Evolutionary conservation across 1,140 invertebrate species (phyloP).

Genomic region (Dermatophagoides farinae): DNA sequence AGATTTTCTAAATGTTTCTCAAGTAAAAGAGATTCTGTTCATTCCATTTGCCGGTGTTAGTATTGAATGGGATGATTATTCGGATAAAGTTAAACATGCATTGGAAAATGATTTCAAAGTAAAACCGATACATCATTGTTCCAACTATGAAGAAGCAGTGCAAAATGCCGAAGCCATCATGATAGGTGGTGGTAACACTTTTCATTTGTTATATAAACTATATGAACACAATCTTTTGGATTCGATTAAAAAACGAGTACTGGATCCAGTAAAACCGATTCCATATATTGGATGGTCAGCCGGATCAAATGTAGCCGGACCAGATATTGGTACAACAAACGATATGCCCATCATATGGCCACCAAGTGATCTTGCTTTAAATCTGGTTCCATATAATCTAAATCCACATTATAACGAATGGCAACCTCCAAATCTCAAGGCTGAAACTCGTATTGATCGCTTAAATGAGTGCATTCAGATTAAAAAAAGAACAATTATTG

Average conservation of each 20-base stretch:
- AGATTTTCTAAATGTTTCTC: constrained; percentile 13
- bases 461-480: constrained; percentile 10
- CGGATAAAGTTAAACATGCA: constrained; percentile 28
- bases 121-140: constrained; percentile 38
- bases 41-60: constrained; percentile 44
- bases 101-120: constrained; percentile 28
- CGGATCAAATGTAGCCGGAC: constrained; percentile 57
- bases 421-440: constrained; percentile 2
- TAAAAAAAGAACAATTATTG: constrained; percentile 9
- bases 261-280: constrained; percentile 31
- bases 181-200: constrained; percentile 54
- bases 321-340: constrained; percentile 56
- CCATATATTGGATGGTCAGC: constrained; percentile 60
- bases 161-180: constrained; percentile 44
- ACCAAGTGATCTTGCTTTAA: constrained; percentile 45
- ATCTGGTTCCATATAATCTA: constrained; percentile 58
- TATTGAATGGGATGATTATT: constrained; percentile 42
- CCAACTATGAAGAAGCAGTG: constrained; percentile 34
- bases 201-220: constrained; percentile 43
- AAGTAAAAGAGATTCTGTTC: constrained; percentile 44
- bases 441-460: constrained; percentile 7
- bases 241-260: constrained; percentile 37
- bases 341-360: constrained; percentile 65
- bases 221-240: constrained; percentile 45
- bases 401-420: constrained; percentile 58